Percentiles rank a stretch among this genome's conserved stretches.
phyloP scores from a whole-genome alignment of 2,113 vertebrate genomes.

The Gymnogyps californianus region DNA sequence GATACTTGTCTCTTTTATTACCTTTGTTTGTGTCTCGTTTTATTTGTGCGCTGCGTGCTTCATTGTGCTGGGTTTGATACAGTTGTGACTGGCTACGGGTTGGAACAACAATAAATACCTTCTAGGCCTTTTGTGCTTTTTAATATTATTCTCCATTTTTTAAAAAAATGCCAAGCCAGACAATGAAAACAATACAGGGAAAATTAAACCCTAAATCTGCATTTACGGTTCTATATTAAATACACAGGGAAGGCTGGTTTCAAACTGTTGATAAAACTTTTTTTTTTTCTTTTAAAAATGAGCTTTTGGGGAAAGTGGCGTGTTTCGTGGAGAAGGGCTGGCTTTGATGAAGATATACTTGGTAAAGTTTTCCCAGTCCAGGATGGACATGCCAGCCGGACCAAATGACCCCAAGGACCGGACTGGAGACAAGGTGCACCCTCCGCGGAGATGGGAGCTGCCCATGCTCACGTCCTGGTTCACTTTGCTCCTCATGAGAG shows the following conservation, averaged over 20 bases:
- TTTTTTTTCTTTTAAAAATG: neutral
- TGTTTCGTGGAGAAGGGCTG: neutral
- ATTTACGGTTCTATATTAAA: neutral
- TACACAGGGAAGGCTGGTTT: neutral
- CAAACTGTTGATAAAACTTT: neutral
- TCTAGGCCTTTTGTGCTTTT: neutral
- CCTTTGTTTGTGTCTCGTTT: conserved; percentile 45
- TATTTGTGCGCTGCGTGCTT: neutral
- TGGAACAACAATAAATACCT: conserved; percentile 35
- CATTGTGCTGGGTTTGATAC: neutral
- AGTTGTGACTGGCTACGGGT: neutral
- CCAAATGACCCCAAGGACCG: neutral
- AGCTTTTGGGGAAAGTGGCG: neutral
- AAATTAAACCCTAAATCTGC: conserved; percentile 59
- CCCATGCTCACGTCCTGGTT: neutral
- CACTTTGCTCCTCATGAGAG: accelerated
- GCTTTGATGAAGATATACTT: neutral
- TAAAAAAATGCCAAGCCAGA: neutral
- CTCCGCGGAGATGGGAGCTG: accelerated
- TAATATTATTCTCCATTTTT: neutral
- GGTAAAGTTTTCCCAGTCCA: neutral
- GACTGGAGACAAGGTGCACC: neutral
- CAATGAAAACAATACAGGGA: neutral
- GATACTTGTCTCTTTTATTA: conserved; percentile 65
- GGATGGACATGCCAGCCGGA: neutral